Conservation (phyloP, 2,888 invertebrate species). For the Catocala nupta region DNA sequence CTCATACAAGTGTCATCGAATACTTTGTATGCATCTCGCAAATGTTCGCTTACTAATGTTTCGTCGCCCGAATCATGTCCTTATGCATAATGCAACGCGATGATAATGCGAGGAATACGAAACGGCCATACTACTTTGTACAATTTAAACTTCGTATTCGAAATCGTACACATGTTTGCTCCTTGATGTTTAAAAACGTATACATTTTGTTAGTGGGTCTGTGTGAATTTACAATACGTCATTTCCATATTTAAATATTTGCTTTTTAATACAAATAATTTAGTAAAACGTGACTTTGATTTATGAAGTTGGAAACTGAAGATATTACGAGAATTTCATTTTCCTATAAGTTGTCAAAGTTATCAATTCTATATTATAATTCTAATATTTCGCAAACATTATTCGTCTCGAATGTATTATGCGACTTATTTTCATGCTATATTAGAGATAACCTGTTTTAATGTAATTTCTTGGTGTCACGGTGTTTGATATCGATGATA, state of each 20-base stretch:
- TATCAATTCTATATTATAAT: no score
- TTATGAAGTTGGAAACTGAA: no score
- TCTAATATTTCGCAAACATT: no score
- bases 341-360: no score
- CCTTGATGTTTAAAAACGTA: constrained; percentile 21
- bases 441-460: not conserved
- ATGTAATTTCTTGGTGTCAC: not conserved
- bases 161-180: constrained; percentile 16
- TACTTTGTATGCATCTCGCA: constrained; percentile 69
- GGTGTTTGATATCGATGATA: not conserved
- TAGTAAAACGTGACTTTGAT: no score
- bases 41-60: constrained; percentile 75
- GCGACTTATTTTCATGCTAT: not conserved
- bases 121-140: constrained; percentile 48
- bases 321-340: no score
- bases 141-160: constrained; percentile 21
- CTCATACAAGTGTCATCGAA: constrained; percentile 40
- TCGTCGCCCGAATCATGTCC: constrained; percentile 71
- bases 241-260: constrained; percentile 16
- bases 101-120: constrained; percentile 67
- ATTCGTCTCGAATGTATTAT: not conserved
- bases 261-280: constrained; percentile 6
- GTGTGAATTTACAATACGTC: constrained; percentile 17
- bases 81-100: constrained; percentile 75
- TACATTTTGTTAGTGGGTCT: constrained; percentile 20